phyloP scores from a whole-genome alignment of 2,797 vertebrate genomes.

The Melanotaenia nigrans region DNA sequence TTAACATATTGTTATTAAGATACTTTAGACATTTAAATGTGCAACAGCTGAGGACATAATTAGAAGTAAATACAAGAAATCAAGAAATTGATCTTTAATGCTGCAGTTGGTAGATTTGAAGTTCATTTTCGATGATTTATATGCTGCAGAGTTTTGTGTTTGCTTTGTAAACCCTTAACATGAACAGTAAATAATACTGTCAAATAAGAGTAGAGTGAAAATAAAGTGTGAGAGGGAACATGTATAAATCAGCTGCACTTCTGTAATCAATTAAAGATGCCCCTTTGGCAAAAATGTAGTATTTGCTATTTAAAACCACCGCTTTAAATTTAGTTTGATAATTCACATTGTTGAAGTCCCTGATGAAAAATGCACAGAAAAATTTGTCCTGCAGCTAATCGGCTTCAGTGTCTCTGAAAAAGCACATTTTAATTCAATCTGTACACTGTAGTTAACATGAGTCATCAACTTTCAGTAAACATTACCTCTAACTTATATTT shows the following conservation, averaged over 20 bases:
- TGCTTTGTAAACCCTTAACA: not conserved
- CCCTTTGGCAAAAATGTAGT: not conserved
- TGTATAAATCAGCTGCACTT: slow-evolving; percentile 2
- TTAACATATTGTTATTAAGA: not conserved
- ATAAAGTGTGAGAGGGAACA: not conserved
- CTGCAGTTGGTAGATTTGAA: not conserved
- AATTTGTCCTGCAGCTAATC: not conserved
- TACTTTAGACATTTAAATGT: not conserved
- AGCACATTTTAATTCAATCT: slow-evolving; percentile 2
- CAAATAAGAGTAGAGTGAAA: not conserved
- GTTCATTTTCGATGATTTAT: not conserved
- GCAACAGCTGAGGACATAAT: not conserved
- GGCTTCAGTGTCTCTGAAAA: slow-evolving; percentile 5
- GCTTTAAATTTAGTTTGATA: not conserved
- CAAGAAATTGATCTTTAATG: slow-evolving; percentile 4
- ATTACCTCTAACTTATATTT: slow-evolving; percentile 19
- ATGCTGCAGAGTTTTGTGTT: not conserved
- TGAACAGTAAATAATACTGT: not conserved
- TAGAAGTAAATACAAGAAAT: not conserved
- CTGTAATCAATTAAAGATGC: slow-evolving; percentile 1
- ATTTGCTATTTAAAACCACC: not conserved
- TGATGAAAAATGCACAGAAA: slow-evolving; percentile 12
- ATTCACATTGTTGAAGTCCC: not conserved
- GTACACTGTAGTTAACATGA: slow-evolving; percentile 1
- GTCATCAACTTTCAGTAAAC: slow-evolving; percentile 15